Evolutionary conservation across 2,113 vertebrate genomes (phyloP), one percentile per base, ranked within the genome.

Genomic region (Zapus hudsonius): DNA sequence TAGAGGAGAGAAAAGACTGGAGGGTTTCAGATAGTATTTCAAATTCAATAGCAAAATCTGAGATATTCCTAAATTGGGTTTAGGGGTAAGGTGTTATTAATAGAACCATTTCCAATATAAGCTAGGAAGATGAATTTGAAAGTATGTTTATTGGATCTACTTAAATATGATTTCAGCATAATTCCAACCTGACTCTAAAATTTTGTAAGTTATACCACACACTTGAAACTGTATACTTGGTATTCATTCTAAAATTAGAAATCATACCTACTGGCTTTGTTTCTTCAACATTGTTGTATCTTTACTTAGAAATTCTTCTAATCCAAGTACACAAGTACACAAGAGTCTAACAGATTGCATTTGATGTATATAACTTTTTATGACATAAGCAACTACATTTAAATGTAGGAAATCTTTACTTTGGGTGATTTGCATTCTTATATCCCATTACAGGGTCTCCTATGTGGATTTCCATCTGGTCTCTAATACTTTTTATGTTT

Each of bases 401-500:
- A 96, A 98, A 97, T 90, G 96, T 97, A 93, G 94, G 97, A 97
- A 98, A 98, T 96, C 95, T 97, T 96, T 95, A 93, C 81, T 93
- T 93, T 95, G 91, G 72, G 94, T 97, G 96, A 98, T 98, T 98
- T 98, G 97, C 98, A 98, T 98, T 96, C 96, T 98, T 97, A 98
- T 97, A 96, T 97, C 89, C 95, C 75, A 97, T 98, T 98, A 98
- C 96, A 98, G 97, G 97, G 92, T 96, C 85, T 97, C 88, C 95
- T 97, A 97, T 97, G 97, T 98, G 95, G 96, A 97, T 98, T 98
- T 98, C 98, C 98, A 98, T 98, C 97, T 98, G 97, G 94, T 96
- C 95, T 96, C 96, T 96, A 95, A 96, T 96, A 97, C 96, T 89
- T 79, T 96, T 94, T 93, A 91, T 96, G 84, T 98, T 97, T 97